Evolutionary conservation across 2,888 invertebrate species (phyloP).

Genomic region (Theodoxus fluviatilis): DNA sequence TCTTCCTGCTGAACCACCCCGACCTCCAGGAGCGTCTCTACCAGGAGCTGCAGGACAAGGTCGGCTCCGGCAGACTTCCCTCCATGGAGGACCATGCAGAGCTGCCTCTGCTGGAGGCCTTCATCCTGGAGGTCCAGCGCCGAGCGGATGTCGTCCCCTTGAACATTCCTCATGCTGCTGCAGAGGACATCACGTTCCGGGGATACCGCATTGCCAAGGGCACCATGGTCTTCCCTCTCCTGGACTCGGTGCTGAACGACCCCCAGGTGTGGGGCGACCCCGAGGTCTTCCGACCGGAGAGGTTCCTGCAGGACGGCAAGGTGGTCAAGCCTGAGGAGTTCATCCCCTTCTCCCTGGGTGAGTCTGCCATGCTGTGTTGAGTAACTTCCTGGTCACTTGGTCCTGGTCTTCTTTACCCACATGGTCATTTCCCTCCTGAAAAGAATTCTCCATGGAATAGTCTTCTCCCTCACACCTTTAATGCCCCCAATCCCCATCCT

Average conservation of each 20-base stretch:
- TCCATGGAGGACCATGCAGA: slow-evolving; percentile 35
- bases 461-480: no score
- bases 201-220: slow-evolving; percentile 53
- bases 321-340: slow-evolving; percentile 33
- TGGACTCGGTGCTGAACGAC: slow-evolving; percentile 44
- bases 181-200: slow-evolving; percentile 45
- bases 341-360: slow-evolving; percentile 40
- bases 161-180: slow-evolving; percentile 39
- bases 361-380: no score
- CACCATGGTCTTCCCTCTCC: slow-evolving; percentile 38
- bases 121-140: slow-evolving; percentile 48
- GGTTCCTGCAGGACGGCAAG: slow-evolving; percentile 41
- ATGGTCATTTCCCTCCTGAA: no score
- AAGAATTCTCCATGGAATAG: no score
- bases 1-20: slow-evolving; percentile 80
- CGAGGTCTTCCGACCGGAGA: slow-evolving; percentile 43
- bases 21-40: slow-evolving; percentile 65
- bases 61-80: slow-evolving; percentile 49
- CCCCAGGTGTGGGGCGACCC: slow-evolving; percentile 43
- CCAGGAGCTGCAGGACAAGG: slow-evolving; percentile 48
- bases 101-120: slow-evolving; percentile 48
- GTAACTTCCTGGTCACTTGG: no score
- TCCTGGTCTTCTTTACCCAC: no score
- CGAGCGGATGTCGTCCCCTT: slow-evolving; percentile 43
- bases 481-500: no score